Evolutionary conservation across 2,113 vertebrate species (phyloP).

Genomic region (Benitochromis conjunctus): DNA sequence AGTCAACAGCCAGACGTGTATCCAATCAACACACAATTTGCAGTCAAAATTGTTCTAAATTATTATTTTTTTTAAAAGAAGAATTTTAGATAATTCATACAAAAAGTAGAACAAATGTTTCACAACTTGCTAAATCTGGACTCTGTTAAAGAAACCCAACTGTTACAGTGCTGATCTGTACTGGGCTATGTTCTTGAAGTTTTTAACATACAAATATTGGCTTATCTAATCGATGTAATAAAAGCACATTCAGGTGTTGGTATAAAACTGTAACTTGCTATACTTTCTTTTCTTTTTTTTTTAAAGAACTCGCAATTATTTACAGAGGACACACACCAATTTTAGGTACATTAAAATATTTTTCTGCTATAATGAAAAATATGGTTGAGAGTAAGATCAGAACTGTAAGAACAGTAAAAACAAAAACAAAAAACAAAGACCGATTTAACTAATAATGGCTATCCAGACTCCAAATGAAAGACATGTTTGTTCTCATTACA

Average conservation of each 20-base stretch:
- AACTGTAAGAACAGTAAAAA: slow-evolving; percentile 4
- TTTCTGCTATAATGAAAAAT: slow-evolving; percentile 41
- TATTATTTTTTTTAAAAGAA: neutral
- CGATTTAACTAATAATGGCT: neutral
- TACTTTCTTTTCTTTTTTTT: slow-evolving; percentile 29
- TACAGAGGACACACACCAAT: slow-evolving; percentile 68
- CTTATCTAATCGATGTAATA: slow-evolving; percentile 57
- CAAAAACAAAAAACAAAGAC: slow-evolving; percentile 1
- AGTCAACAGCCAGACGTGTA: slow-evolving; percentile 24
- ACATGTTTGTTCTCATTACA: neutral
- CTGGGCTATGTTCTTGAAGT: slow-evolving; percentile 5
- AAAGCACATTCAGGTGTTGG: slow-evolving; percentile 75
- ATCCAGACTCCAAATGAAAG: neutral
- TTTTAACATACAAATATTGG: slow-evolving; percentile 58
- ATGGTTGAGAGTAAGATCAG: neutral
- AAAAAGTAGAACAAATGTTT: slow-evolving; percentile 14
- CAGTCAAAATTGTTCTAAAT: slow-evolving; percentile 16
- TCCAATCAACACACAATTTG: slow-evolving; percentile 26
- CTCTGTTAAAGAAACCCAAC: slow-evolving; percentile 24
- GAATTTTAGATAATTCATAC: slow-evolving; percentile 11
- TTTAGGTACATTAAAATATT: slow-evolving; percentile 40
- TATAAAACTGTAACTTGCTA: slow-evolving; percentile 68
- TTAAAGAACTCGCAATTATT: slow-evolving; percentile 68
- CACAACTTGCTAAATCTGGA: slow-evolving; percentile 31
- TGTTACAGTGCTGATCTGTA: slow-evolving; percentile 30